Percentiles rank a stretch among this genome's conserved stretches.
phyloP scores from a whole-genome alignment of 2,113 vertebrate species.

The Menura novaehollandiae region DNA sequence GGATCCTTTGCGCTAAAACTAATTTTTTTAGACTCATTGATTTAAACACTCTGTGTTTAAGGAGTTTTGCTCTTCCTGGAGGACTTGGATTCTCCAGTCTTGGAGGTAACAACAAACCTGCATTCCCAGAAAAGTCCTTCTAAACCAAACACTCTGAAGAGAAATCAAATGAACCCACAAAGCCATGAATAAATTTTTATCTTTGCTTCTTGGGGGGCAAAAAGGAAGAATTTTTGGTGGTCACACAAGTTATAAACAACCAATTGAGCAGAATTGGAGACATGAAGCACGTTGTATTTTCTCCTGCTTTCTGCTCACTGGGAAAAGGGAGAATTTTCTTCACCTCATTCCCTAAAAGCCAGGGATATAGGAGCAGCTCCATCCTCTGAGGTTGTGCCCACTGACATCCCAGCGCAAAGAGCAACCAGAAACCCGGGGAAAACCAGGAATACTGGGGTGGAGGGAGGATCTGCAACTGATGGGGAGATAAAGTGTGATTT shows the following conservation, averaged over 20 bases:
- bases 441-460: not conserved
- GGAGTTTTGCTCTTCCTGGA: not conserved
- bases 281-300: not conserved
- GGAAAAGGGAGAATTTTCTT: not conserved
- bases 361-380: not conserved
- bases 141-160: not conserved
- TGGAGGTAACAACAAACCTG: not conserved
- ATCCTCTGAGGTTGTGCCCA: not conserved
- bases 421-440: not conserved
- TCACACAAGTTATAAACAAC: not conserved
- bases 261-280: not conserved
- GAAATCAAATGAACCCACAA: not conserved
- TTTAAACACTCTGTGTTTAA: not conserved
- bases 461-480: not conserved
- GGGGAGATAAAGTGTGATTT: conserved; percentile 7
- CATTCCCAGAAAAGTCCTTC: not conserved
- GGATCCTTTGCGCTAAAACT: not conserved
- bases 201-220: not conserved
- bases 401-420: not conserved
- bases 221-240: not conserved
- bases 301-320: not conserved
- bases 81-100: not conserved
- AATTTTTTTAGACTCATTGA: accelerated
- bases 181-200: not conserved
- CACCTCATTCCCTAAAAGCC: not conserved